Base-by-base conservation (phyloP, 2,113 vertebrate species). In the Rhineura floridana region DNA sequence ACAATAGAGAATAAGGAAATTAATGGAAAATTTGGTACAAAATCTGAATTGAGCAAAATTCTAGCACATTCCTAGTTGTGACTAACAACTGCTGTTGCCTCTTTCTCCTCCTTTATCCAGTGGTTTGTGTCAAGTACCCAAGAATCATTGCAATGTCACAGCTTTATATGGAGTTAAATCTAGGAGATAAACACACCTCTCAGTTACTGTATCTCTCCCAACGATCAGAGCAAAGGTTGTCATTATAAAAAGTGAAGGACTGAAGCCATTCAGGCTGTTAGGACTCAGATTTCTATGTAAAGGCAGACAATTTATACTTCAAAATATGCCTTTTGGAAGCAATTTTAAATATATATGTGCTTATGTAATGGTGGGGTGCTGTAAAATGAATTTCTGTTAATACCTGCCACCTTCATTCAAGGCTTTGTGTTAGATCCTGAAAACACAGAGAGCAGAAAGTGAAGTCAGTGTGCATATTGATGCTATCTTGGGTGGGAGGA, bases 241-340 rank as follows among this genome's bases (percentile, higher is more conserved):
- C 19, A 13, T 52, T 48, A 44, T 59, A 78, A 25, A 78, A 19
- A 59, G 33, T 75, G 42, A 84, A 83, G 19, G 6, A 42, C 3
- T 33, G 55, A 21, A 75, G 65, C 19, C 52, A 25, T 84, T 86
- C 52, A 62, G 30, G 6, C 48, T 30, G 8, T 86, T 46, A 76
- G 76, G 36, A 44, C 13, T 81, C 65, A 75, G 77, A n/a, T 30
- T 55, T n/a, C 12, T 36, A 30, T 33, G 17, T 4, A 78, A 83
- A 90, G 39, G 39, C 13, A 17, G 30, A 79, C 73, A 42, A 28
- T 50, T 63, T 80, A 2, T 72, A 50, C 28, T 75, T 84, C 36
- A 87, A 87, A 90, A 52, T 80, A 73, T 84, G 52, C 36, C n/a
- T 87, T 30, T 79, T 85, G 65, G 11, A 42, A 86, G 28, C 73